phyloP scores from a whole-genome alignment of 30 jellyfish, hydroid and myxozoan species.

The Chrysaora quinquecirrha region DNA sequence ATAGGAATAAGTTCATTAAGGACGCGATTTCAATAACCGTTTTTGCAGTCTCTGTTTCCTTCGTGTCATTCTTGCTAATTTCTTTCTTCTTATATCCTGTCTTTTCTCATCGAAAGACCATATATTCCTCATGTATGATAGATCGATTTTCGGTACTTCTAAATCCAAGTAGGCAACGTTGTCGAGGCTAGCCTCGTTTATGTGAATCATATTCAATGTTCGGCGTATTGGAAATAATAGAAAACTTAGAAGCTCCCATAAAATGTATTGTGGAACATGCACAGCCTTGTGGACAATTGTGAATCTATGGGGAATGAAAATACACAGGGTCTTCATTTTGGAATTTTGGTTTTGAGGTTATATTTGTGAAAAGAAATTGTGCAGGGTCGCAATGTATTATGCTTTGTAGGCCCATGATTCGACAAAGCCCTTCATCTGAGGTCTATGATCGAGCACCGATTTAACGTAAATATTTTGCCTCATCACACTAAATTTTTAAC shows the following conservation, averaged over 20 bases:
- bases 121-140: conserved; percentile 45
- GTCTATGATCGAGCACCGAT: too few relatives aligned
- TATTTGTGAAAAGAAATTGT: too few relatives aligned
- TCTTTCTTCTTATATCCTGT: conserved; percentile 15
- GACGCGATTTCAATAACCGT: too few relatives aligned
- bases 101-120: conserved; percentile 54
- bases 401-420: too few relatives aligned
- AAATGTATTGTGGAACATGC: conserved; percentile 80
- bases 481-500: too few relatives aligned
- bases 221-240: conserved; percentile 74
- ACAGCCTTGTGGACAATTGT: conserved; percentile 77
- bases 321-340: conserved; percentile 39
- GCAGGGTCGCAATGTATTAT: too few relatives aligned
- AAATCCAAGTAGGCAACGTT: conserved; percentile 67
- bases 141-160: conserved; percentile 76
- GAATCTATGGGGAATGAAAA: conserved; percentile 71
- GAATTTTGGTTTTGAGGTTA: too few relatives aligned
- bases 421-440: too few relatives aligned
- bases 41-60: conserved; percentile 27
- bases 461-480: too few relatives aligned
- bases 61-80: conserved; percentile 11
- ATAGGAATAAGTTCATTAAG: too few relatives aligned
- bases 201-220: conserved; percentile 43
- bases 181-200: conserved; percentile 36
- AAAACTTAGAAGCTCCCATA: conserved; percentile 81